Evolutionary conservation across 1,140 invertebrate genomes (phyloP), one percentile per base, ranked within the genome.

Genomic region (Drosophila pseudoobscura): DNA sequence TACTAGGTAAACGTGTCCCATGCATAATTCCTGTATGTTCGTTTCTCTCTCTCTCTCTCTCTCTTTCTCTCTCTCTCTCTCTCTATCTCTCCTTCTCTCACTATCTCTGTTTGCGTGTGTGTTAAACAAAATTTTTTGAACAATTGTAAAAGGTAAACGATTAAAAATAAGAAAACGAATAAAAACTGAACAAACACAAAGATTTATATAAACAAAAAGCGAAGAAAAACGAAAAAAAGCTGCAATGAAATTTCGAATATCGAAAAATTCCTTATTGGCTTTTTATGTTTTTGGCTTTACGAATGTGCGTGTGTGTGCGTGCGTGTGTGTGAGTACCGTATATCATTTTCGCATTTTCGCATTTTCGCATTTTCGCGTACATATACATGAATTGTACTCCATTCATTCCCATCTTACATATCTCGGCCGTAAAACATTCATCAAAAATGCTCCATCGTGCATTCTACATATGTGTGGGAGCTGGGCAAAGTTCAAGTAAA

Each of bases 361-460:
- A 53, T 62, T 62, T 24, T 39, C 31, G 17, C 17, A 62, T 51
- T 60, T 64, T 47, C 64, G 45, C 24, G 26, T 20, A 15, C 15
- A 15, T 15, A 35, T 22, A 11, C 20, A 20, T 26, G 57, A 13
- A 56, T 62, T 26, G 20, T 39, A 41, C 54, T 26, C 20, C 41
- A 68, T 35, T 39, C 15, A 22, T 46, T 9, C 26, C 1, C 31
- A 49, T 55, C 63, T 24, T 45, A n/a, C 50, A 8, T 65, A 39
- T 69, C 17, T 69, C 47, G 29, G 26, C 39, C 69, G 69, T 82
- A 80, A 80, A 80, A 76, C 78, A 80, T 80, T 50, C 43, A 59
- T 35, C 15, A 15, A n/a, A 52, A 43, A 26, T 35, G 24, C 70
- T 39, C 24, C 45, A 65, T 45, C 52, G 39, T 17, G 29, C 35